Conservation (phyloP, 2,888 invertebrate genomes). For the Sesia apiformis region DNA sequence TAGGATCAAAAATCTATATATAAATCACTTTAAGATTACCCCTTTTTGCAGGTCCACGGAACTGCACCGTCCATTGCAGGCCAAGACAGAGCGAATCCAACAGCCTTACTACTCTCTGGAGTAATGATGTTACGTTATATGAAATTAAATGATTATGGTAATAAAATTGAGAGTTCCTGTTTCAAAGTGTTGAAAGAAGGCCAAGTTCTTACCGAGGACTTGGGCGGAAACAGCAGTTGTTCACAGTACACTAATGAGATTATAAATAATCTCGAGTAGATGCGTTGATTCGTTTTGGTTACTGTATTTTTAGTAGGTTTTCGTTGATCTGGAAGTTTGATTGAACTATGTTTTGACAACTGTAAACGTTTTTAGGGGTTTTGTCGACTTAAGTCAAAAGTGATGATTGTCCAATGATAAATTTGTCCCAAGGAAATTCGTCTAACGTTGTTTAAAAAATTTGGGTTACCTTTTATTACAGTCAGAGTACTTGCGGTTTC, state of each 20-base stretch:
- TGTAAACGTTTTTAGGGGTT: too few relatives aligned
- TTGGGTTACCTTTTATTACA: too few relatives aligned
- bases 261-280: conserved; percentile 41
- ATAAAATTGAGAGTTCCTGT: conserved; percentile 87
- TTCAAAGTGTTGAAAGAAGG: conserved; percentile 91
- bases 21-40: background rate
- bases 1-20: background rate
- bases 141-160: conserved; percentile 81
- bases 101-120: conserved; percentile 94
- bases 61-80: conserved; percentile 98
- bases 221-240: conserved; percentile 94
- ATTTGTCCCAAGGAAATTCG: too few relatives aligned
- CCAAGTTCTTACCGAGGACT: conserved; percentile 90
- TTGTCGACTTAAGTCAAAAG: too few relatives aligned
- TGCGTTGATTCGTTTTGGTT: background rate
- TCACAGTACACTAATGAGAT: conserved; percentile 96
- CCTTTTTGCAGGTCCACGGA: conserved; percentile 88
- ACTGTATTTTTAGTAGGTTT: background rate
- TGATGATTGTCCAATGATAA: too few relatives aligned
- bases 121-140: conserved; percentile 99
- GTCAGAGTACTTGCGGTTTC: too few relatives aligned
- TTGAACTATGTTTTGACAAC: too few relatives aligned
- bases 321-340: too few relatives aligned
- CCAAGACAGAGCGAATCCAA: conserved; percentile 97
- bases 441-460: too few relatives aligned